These are phyloP conservation scores for Actinia equina DNA, from an alignment of 64 coral and sea anemone species.

Conservation along the genomic window DNA sequence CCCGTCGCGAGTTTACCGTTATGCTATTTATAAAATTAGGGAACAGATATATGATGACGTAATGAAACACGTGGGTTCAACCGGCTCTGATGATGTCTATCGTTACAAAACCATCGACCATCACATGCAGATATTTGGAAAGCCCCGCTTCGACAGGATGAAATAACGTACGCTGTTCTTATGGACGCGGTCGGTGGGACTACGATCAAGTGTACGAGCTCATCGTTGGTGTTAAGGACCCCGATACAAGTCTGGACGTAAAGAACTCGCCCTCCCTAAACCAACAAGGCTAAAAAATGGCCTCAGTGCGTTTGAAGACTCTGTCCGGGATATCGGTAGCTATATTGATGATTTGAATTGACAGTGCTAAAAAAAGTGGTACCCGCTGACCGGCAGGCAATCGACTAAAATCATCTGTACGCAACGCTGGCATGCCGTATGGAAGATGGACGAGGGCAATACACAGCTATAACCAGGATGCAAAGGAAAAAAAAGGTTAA, in stretches of 20 bases:
- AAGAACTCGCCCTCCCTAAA: neutral
- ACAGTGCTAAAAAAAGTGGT: conserved; percentile 33
- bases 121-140: neutral
- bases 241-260: conserved; percentile 5
- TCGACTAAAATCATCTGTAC: conserved; percentile 18
- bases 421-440: conserved; percentile 46
- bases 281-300: conserved; percentile 30
- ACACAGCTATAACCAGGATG: no score
- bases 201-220: conserved; percentile 16
- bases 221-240: neutral
- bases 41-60: neutral
- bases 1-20: no score
- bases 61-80: neutral
- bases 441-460: neutral
- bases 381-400: conserved; percentile 28
- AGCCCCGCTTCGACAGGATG: neutral
- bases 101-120: neutral
- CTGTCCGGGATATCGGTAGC: neutral
- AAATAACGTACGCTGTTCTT: conserved; percentile 39
- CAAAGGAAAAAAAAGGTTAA: no score
- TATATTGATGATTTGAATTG: conserved; percentile 39
- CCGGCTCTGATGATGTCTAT: neutral
- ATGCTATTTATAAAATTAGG: no score
- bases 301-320: neutral
- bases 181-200: conserved; percentile 50